Evolutionary conservation across 2,113 vertebrate species (phyloP).

Genomic region (Mugil cephalus): DNA sequence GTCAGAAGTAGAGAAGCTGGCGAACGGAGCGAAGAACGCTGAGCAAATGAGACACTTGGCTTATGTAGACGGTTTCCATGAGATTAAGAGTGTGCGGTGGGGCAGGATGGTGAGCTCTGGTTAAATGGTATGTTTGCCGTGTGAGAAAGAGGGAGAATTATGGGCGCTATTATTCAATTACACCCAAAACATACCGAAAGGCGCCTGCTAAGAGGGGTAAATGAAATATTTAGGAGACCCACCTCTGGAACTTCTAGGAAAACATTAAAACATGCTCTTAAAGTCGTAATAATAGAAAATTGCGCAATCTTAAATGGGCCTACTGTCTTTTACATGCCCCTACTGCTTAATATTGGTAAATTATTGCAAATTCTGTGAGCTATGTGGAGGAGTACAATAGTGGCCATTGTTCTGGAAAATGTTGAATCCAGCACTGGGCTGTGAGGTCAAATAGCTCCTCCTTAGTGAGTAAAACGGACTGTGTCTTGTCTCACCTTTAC

Average conservation of each 20-base stretch:
- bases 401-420: slow-evolving; percentile 63
- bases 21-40: slow-evolving; percentile 13
- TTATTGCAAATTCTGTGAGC: slow-evolving; percentile 61
- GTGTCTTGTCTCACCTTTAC: slow-evolving; percentile 28
- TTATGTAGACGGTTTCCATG: slow-evolving; percentile 56
- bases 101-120: slow-evolving; percentile 32
- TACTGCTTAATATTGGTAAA: slow-evolving; percentile 53
- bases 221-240: background rate
- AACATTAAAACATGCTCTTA: background rate
- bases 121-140: slow-evolving; percentile 43
- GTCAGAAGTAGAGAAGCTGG: slow-evolving; percentile 43
- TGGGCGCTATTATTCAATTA: slow-evolving; percentile 45
- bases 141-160: slow-evolving; percentile 51
- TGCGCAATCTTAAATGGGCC: slow-evolving; percentile 8
- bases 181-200: slow-evolving; percentile 21
- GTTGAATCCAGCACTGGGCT: slow-evolving; percentile 14
- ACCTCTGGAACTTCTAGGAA: background rate
- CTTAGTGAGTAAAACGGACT: background rate
- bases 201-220: background rate
- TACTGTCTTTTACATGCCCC: slow-evolving; percentile 9
- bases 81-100: slow-evolving; percentile 47
- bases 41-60: slow-evolving; percentile 47
- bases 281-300: background rate
- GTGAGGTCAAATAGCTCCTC: slow-evolving; percentile 38
- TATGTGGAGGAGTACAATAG: slow-evolving; percentile 65